These are phyloP conservation scores for Cataglyphis livida DNA, from an alignment of 2,888 invertebrate species.

Conservation along the genomic window DNA sequence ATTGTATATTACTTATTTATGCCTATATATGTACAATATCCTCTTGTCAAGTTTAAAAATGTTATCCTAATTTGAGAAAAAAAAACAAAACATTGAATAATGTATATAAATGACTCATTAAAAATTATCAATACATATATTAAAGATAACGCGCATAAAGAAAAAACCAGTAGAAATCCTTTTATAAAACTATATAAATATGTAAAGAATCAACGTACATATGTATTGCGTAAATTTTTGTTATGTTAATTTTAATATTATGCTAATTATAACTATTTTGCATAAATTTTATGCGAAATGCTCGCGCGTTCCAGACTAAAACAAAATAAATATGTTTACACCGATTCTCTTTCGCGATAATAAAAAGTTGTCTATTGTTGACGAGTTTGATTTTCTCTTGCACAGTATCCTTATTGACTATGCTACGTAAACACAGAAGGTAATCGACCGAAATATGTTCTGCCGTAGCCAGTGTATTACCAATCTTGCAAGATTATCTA, in stretches of 20 bases:
- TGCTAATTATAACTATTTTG: not conserved
- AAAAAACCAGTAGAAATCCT: not conserved
- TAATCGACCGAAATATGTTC: not conserved
- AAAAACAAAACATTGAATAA: not conserved
- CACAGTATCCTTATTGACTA: not conserved
- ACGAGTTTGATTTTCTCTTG: not conserved
- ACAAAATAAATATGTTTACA: not conserved
- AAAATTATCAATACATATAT: no score
- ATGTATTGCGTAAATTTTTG: not conserved
- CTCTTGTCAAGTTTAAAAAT: not conserved
- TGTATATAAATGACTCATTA: not conserved
- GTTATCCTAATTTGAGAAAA: not conserved
- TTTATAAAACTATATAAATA: not conserved
- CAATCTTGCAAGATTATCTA: not conserved
- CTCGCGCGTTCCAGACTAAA: not conserved
- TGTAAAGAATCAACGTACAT: not conserved
- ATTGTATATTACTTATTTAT: not conserved
- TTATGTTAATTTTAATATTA: not conserved
- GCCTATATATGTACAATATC: not conserved
- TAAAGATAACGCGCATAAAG: not conserved
- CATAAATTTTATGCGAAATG: not conserved
- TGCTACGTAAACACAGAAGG: slow-evolving; percentile 13
- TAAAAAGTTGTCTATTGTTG: not conserved
- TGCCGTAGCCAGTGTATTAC: not conserved
- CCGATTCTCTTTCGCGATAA: not conserved